Conservation (phyloP, 2,797 vertebrate species). For the Premnoplex brunnescens region DNA sequence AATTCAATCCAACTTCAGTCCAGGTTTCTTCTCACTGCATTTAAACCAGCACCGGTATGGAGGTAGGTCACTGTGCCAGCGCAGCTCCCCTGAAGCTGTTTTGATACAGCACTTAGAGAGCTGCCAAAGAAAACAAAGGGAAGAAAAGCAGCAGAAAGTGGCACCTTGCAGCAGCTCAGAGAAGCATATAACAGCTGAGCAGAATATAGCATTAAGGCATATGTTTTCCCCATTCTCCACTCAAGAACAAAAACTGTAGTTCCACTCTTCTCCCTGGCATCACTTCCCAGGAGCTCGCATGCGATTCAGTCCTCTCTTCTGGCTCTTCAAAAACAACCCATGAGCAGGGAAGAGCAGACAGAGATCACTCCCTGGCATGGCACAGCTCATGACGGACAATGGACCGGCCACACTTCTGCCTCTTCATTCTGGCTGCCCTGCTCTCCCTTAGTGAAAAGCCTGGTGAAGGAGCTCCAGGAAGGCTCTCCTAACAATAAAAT, state of each 20-base stretch:
- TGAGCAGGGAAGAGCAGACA: not conserved
- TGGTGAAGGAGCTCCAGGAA: constrained; percentile 45
- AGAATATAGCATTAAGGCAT: constrained; percentile 6
- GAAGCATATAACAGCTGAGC: constrained; percentile 48
- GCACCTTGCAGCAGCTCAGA: constrained; percentile 65
- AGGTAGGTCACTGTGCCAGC: constrained; percentile 44
- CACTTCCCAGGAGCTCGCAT: not conserved
- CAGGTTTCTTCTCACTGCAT: constrained; percentile 28
- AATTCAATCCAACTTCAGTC: not conserved
- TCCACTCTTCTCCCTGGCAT: constrained; percentile 56
- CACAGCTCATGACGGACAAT: not conserved
- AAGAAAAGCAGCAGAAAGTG: constrained; percentile 49
- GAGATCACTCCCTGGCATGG: not conserved
- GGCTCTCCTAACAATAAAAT: constrained; percentile 75
- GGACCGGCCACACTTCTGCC: not conserved
- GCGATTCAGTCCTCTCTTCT: constrained; percentile 2
- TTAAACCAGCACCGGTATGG: constrained; percentile 25
- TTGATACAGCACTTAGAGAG: constrained; percentile 32
- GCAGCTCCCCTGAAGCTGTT: constrained; percentile 46
- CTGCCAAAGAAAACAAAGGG: constrained; percentile 67
- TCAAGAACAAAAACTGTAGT: constrained; percentile 43
- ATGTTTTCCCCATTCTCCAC: constrained; percentile 44
- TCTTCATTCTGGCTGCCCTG: not conserved
- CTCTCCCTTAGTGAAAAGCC: constrained; percentile 12
- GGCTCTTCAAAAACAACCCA: not conserved